Conservation (phyloP, 2,797 vertebrate genomes). For the Dicrostonyx torquatus region DNA sequence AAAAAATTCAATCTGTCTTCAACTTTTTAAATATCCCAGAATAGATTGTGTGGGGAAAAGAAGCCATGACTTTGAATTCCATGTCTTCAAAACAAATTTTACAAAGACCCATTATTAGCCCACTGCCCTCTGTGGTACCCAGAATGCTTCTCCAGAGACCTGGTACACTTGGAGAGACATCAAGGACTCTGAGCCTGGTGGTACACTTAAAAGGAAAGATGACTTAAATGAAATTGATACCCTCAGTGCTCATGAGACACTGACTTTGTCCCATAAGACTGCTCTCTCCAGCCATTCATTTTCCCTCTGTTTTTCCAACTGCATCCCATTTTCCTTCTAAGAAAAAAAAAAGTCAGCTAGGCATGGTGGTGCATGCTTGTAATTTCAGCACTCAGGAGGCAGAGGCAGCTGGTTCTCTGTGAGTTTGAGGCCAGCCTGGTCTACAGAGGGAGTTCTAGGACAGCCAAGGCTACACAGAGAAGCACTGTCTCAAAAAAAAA, state of each 20-base stretch:
- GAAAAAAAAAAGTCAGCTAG: neutral
- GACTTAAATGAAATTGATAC: neutral
- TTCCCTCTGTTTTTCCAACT: neutral
- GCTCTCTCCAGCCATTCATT: neutral
- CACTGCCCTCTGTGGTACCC: neutral
- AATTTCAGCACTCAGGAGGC: neutral
- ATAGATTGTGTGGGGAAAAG: neutral
- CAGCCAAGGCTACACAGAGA: neutral
- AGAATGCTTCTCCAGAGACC: neutral
- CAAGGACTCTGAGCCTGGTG: neutral
- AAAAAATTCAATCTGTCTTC: conserved; percentile 10
- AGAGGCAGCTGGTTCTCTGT: neutral
- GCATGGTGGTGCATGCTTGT: neutral
- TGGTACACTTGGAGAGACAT: neutral
- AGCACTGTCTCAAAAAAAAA: neutral
- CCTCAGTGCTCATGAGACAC: neutral
- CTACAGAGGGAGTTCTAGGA: neutral
- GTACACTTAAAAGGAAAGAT: neutral
- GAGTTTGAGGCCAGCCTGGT: neutral
- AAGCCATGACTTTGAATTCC: neutral
- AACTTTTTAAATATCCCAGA: neutral
- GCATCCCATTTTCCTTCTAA: neutral
- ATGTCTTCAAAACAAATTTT: neutral
- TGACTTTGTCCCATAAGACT: neutral
- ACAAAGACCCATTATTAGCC: neutral